Evolutionary conservation across 2,113 vertebrate genomes (phyloP).

Genomic region (Nannobrachium achirus): DNA sequence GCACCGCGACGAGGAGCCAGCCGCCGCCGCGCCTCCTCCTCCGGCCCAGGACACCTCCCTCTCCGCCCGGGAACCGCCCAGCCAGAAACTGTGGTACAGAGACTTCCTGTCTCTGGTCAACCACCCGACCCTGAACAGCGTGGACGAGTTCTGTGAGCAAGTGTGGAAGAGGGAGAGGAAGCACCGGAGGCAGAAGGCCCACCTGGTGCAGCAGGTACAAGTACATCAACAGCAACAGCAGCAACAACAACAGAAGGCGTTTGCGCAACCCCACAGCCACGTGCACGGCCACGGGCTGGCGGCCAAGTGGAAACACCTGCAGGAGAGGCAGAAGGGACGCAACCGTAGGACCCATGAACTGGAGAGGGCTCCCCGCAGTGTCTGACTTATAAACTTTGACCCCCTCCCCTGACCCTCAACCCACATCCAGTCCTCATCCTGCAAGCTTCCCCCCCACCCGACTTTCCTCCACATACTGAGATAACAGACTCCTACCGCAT

Average conservation of each 20-base stretch:
- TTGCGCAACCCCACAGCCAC: conserved; percentile 60
- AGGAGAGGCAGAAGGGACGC: conserved; percentile 96
- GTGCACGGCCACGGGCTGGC: conserved; percentile 71
- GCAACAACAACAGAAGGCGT: conserved; percentile 64
- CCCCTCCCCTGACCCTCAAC: conserved; percentile 35
- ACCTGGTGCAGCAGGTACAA: conserved; percentile 70
- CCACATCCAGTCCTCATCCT: conserved; percentile 15
- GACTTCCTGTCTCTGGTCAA: conserved; percentile 98
- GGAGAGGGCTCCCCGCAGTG: conserved; percentile 95
- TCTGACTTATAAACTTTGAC: conserved; percentile 82
- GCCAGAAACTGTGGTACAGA: conserved; percentile 96
- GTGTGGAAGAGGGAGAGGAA: conserved; percentile 97
- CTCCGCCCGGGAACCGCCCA: conserved; percentile 75
- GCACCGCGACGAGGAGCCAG: conserved; percentile 83
- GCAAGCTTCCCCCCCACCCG: conserved; percentile 24
- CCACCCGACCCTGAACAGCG: conserved; percentile 93
- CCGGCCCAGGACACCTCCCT: background rate
- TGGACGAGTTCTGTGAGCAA: conserved; percentile 98
- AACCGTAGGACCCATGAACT: conserved; percentile 99
- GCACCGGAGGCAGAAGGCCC: conserved; percentile 88
- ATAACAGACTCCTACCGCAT: conserved; percentile 79
- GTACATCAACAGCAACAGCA: conserved; percentile 51
- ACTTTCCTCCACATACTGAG: conserved; percentile 40
- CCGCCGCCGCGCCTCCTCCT: conserved; percentile 65
- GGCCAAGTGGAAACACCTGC: conserved; percentile 96